phyloP scores from a whole-genome alignment of 2,888 invertebrate genomes.

The Epiblema foenella region DNA sequence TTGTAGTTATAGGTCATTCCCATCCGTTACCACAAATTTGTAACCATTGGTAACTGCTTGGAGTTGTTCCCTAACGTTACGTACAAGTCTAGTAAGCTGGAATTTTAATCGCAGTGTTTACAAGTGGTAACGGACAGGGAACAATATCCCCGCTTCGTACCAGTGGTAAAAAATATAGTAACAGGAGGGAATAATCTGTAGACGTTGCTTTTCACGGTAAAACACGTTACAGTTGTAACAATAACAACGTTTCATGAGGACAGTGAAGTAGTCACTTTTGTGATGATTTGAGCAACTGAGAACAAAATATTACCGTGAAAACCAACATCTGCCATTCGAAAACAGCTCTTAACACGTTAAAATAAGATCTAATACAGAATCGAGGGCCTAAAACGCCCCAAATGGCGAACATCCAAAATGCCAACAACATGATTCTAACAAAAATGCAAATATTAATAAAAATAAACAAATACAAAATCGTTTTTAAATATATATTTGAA shows the following conservation, averaged over 20 bases:
- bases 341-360: slow-evolving; percentile 13
- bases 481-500: slow-evolving; percentile 11
- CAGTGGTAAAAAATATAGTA: no score
- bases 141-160: no score
- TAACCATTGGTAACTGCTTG: no score
- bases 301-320: not conserved
- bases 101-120: no score
- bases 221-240: not conserved
- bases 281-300: not conserved
- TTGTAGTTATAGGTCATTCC: no score
- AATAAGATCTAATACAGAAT: slow-evolving; percentile 5
- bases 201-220: not conserved
- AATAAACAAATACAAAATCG: slow-evolving; percentile 58
- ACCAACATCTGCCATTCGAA: slow-evolving; percentile 1
- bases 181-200: no score
- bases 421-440: slow-evolving; percentile 69
- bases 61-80: no score
- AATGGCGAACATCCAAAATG: slow-evolving; percentile 41
- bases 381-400: slow-evolving; percentile 17
- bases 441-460: slow-evolving; percentile 66
- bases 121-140: no score
- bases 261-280: not conserved
- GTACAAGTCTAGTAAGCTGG: no score
- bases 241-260: not conserved
- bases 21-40: no score